A percentile compares a stretch with the other conserved stretches of the same genome.
Evolutionary conservation across 2,888 invertebrate genomes (phyloP).

Genomic region (Sinopyrophorus schimmeli): DNA sequence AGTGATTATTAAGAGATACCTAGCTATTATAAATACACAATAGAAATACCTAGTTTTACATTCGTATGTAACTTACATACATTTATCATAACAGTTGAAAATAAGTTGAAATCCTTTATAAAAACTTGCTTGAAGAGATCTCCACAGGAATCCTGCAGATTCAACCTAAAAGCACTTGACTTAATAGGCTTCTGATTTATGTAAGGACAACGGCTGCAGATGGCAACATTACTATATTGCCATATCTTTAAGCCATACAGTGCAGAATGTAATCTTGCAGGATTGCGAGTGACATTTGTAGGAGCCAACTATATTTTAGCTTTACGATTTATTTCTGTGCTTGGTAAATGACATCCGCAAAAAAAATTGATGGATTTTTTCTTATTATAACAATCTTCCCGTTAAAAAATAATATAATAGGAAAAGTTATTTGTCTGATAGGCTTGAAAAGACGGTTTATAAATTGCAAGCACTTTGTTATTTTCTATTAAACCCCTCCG

Average conservation of each 20-base stretch:
- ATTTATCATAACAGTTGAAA: neutral
- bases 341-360: too few relatives aligned
- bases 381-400: too few relatives aligned
- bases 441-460: too few relatives aligned
- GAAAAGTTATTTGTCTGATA: too few relatives aligned
- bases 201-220: slow-evolving; percentile 52
- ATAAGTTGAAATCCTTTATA: slow-evolving; percentile 8
- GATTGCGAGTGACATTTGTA: slow-evolving; percentile 36
- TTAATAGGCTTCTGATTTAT: slow-evolving; percentile 55
- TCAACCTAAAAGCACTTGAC: slow-evolving; percentile 49
- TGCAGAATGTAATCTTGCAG: slow-evolving; percentile 31
- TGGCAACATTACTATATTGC: slow-evolving; percentile 54
- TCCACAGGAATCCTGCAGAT: slow-evolving; percentile 17
- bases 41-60: too few relatives aligned
- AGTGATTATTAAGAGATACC: too few relatives aligned
- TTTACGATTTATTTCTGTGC: neutral
- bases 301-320: slow-evolving; percentile 23
- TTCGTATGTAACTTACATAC: too few relatives aligned
- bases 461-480: too few relatives aligned
- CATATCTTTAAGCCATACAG: slow-evolving; percentile 34
- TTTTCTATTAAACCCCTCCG: too few relatives aligned
- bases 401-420: too few relatives aligned
- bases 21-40: too few relatives aligned
- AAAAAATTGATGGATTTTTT: too few relatives aligned
- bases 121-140: slow-evolving; percentile 14